These are phyloP conservation scores for Toxotes lorentzi DNA, from an alignment of 2,797 vertebrate species.

Conservation along the genomic window DNA sequence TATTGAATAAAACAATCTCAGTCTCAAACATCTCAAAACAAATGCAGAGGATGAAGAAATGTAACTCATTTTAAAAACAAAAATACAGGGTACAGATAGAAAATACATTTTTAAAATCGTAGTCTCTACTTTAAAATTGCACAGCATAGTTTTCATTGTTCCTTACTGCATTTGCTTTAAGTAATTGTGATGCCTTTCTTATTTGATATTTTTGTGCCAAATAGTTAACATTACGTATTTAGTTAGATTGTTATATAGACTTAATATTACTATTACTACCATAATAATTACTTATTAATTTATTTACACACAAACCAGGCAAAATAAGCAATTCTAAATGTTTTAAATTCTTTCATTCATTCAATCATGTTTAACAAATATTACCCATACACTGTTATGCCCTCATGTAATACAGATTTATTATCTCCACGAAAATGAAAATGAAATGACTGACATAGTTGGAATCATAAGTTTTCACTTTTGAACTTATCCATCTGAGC, in stretches of 20 bases:
- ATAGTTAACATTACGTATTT: background rate
- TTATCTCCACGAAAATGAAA: background rate
- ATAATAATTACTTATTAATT: background rate
- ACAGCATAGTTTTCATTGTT: background rate
- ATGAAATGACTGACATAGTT: background rate
- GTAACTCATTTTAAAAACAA: background rate
- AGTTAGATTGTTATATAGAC: background rate
- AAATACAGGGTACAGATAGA: background rate
- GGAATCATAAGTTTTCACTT: constrained; percentile 22
- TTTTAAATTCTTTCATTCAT: too few relatives aligned
- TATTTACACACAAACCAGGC: background rate
- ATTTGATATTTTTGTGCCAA: background rate
- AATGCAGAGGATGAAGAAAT: background rate
- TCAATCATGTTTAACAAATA: background rate
- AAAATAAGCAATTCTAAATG: background rate
- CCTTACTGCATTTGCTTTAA: background rate
- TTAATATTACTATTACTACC: background rate
- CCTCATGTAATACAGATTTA: background rate
- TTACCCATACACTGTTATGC: background rate
- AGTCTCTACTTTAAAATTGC: background rate
- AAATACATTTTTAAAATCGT: background rate
- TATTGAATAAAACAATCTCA: background rate
- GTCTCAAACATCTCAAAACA: background rate
- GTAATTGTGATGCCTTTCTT: background rate
- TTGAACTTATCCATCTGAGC: constrained; percentile 15